Conservation (phyloP, 2,888 invertebrate genomes). For the Iphiclides podalirius region DNA sequence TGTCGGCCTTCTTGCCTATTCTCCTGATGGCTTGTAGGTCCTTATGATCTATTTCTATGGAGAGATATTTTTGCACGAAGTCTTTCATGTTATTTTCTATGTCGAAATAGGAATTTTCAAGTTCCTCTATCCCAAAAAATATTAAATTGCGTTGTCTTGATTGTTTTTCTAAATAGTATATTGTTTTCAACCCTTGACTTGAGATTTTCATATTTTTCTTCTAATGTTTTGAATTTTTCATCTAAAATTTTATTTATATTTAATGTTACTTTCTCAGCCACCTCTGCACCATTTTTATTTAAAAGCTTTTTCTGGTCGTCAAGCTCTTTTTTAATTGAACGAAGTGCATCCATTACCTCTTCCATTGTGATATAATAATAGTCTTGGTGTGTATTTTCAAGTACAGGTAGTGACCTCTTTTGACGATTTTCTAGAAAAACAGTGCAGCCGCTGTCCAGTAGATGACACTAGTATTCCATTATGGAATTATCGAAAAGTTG, state of each 20-base stretch:
- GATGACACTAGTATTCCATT: no score
- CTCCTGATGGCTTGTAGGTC: conserved; percentile 25
- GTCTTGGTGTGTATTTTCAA: no score
- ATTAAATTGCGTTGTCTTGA: conserved; percentile 17
- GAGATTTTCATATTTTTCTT: conserved; percentile 1
- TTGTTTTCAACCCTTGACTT: neutral
- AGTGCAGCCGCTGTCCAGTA: no score
- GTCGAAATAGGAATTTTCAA: conserved; percentile 12
- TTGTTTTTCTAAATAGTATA: conserved; percentile 2
- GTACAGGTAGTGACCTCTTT: neutral
- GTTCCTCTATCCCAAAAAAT: conserved; percentile 22
- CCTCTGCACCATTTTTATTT: neutral
- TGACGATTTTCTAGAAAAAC: neutral
- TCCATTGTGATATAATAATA: neutral
- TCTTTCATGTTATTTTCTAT: conserved; percentile 11
- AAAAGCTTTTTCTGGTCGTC: conserved; percentile 4
- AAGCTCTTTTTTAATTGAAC: neutral
- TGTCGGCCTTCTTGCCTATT: conserved; percentile 21
- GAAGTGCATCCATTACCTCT: neutral
- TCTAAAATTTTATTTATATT: conserved; percentile 6
- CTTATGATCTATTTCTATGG: conserved; percentile 12
- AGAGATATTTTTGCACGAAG: conserved; percentile 10
- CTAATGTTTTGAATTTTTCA: conserved; percentile 1
- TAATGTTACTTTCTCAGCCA: conserved; percentile 4
- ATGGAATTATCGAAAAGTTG: no score